Base-by-base conservation (phyloP, 1,140 invertebrate species). In the Sarcophaga peregrina region DNA sequence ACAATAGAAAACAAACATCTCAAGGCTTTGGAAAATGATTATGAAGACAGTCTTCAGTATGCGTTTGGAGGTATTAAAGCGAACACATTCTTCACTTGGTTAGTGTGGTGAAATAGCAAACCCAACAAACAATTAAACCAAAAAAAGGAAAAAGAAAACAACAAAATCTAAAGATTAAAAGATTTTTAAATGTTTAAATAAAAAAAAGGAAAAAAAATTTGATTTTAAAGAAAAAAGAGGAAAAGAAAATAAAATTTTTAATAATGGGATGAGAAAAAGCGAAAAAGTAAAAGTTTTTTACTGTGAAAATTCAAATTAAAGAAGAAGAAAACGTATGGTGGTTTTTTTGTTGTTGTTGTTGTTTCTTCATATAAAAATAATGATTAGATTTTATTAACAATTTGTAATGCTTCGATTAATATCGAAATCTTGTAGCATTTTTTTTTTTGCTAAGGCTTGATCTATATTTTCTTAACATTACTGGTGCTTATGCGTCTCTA, bases 341-440 rank as follows among this genome's bases (percentile, higher is more conserved):
- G 25, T 75, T 25, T 52, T n/a, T 62, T 62, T 62, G 37, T 17
- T 46, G 1, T 20, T n/a, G 9, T 48, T 17, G 17, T 75, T n/a
- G n/a, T 58, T 46, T 47, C n/a, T 37, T 74, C 20, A 58, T 62
- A 80, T 85, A 4, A 37, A n/a, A 37, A 37, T 37, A 37, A 68
- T 85, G 88, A 89, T 89, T 89, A 88, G 88, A 20, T 68, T 37
- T 37, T 68, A 89, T 89, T 85, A 85, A 82, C 85, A 86, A 89
- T 89, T 89, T 86, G 85, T 85, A 85, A 87, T 86, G 88, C 78
- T 86, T 89, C 87, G 88, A 87, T 89, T 87, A 84, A 84, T 86
- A 85, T 88, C 86, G 86, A 82, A 68, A 68, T 68, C 20, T 3
- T 68, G 17, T 68, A 17, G 17, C 5, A 68, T 17, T 20, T 68